Evolutionary conservation across 1,140 invertebrate genomes (phyloP).

Genomic region (Nymphalis io): DNA sequence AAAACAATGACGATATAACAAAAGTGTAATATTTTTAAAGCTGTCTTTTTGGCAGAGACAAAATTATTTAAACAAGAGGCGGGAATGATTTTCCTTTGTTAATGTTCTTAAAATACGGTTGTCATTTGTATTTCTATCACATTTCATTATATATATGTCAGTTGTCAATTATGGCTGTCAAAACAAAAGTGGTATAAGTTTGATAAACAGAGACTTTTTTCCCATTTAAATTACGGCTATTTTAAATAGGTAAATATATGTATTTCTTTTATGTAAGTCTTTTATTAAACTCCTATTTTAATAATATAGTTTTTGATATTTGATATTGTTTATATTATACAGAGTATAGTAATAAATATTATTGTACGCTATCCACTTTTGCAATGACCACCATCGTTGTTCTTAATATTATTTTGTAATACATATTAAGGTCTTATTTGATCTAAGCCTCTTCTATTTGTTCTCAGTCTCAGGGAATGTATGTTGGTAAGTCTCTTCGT

Average conservation of each 20-base stretch:
- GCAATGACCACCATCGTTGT: slow-evolving; percentile 6
- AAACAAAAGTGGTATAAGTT: slow-evolving; percentile 27
- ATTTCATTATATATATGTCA: slow-evolving; percentile 49
- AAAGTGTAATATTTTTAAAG: slow-evolving; percentile 21
- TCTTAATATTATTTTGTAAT: slow-evolving; percentile 52
- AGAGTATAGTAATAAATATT: background rate
- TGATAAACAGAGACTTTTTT: background rate
- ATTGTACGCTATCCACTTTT: slow-evolving; percentile 10
- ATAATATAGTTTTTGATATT: background rate
- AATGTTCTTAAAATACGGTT: slow-evolving; percentile 55
- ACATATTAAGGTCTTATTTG: slow-evolving; percentile 54
- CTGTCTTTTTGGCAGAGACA: slow-evolving; percentile 53
- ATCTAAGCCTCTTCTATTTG: slow-evolving; percentile 71
- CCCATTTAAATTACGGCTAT: background rate
- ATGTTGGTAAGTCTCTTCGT: slow-evolving; percentile 78
- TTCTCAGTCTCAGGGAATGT: slow-evolving; percentile 79
- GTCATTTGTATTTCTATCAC: slow-evolving; percentile 59
- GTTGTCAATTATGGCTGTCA: slow-evolving; percentile 37
- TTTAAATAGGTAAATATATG: background rate
- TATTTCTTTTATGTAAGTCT: background rate
- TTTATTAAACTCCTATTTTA: background rate
- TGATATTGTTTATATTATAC: background rate
- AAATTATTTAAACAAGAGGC: slow-evolving; percentile 62
- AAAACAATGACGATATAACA: background rate
- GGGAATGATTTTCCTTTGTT: slow-evolving; percentile 57